These are phyloP conservation scores for Drosophila sturtevanti DNA, from an alignment of 1,140 invertebrate species.

Conservation along the genomic window DNA sequence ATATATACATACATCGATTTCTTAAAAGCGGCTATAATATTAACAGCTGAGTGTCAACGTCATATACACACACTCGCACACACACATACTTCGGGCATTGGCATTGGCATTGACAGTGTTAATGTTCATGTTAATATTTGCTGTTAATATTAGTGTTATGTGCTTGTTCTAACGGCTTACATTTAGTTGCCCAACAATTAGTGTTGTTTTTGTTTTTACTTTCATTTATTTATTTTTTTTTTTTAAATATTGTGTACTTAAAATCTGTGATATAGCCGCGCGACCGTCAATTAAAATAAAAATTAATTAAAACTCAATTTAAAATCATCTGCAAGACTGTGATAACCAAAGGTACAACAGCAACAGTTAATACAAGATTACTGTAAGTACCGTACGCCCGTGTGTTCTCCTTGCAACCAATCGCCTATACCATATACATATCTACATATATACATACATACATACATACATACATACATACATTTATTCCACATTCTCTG, in stretches of 20 bases:
- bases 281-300: background rate
- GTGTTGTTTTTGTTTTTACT: too few species aligned
- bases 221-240: background rate
- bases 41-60: conserved; percentile 2
- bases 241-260: too few species aligned
- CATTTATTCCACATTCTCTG: too few species aligned
- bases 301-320: background rate
- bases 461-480: too few species aligned
- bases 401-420: too few species aligned
- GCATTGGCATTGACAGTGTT: conserved; percentile 19
- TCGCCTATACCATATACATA: too few species aligned
- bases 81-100: conserved; percentile 11
- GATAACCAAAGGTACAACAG: background rate
- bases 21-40: background rate
- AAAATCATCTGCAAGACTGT: background rate
- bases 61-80: background rate
- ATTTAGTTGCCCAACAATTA: background rate
- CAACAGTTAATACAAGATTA: background rate
- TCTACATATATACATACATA: too few species aligned
- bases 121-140: background rate
- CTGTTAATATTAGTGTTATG: background rate
- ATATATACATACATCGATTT: too few species aligned
- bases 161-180: background rate
- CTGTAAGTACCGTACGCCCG: background rate
- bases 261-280: background rate